Conservation (phyloP, 2,113 vertebrate genomes). For the Lonchura striata region DNA sequence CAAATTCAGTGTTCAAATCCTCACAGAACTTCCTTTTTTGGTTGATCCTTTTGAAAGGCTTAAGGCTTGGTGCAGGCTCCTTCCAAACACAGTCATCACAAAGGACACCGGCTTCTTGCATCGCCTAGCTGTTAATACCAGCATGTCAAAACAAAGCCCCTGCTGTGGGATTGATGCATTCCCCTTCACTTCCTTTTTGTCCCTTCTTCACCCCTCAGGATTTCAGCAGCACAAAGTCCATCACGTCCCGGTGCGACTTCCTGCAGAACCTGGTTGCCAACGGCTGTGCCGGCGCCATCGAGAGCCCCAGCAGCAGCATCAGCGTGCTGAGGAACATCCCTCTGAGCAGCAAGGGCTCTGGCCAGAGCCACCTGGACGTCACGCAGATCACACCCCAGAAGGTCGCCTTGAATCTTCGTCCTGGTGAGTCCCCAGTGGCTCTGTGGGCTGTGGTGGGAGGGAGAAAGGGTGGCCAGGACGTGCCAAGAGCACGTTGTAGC, state of each 20-base stretch:
- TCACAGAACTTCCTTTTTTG: background rate
- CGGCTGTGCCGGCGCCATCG: slow-evolving; percentile 77
- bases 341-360: slow-evolving; percentile 86
- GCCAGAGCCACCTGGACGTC: slow-evolving; percentile 73
- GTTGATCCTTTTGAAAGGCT: background rate
- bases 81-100: background rate
- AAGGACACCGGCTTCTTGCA: background rate
- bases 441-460: background rate
- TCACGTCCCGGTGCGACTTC: slow-evolving; percentile 88
- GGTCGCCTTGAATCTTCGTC: slow-evolving; percentile 84
- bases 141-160: background rate
- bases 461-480: background rate
- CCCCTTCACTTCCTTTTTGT: background rate
- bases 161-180: background rate
- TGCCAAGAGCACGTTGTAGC: fast-evolving
- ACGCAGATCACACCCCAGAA: slow-evolving; percentile 91
- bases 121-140: background rate
- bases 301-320: slow-evolving; percentile 81
- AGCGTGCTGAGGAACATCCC: slow-evolving; percentile 72
- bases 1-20: background rate
- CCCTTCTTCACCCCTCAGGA: slow-evolving; percentile 66
- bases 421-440: slow-evolving; percentile 73
- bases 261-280: slow-evolving; percentile 79
- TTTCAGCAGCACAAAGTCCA: slow-evolving; percentile 77
- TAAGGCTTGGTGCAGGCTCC: background rate